These are phyloP conservation scores for Drosophila merina DNA, from an alignment of 2,888 invertebrate species.

Conservation along the genomic window DNA sequence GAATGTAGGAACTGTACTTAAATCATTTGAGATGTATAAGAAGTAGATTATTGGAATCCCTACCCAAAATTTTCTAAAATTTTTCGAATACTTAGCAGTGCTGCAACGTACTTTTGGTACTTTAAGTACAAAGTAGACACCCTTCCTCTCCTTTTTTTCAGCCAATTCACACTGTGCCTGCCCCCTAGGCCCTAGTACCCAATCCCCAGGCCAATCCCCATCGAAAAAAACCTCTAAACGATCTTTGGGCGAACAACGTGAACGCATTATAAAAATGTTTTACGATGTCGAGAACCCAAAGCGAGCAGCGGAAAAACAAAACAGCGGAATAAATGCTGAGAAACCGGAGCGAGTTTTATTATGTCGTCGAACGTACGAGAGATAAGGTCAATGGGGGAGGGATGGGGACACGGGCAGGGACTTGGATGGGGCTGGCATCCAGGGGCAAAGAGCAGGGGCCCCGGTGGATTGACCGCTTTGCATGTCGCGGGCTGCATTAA, in stretches of 20 bases:
- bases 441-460: conserved; percentile 25
- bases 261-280: conserved; percentile 73
- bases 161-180: neutral
- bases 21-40: neutral
- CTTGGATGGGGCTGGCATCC: neutral
- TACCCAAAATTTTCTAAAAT: neutral
- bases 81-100: neutral
- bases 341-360: conserved; percentile 71
- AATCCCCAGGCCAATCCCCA: neutral
- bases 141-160: conserved; percentile 8
- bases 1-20: conserved; percentile 18
- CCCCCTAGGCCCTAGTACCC: neutral
- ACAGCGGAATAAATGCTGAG: conserved; percentile 51
- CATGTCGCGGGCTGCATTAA: conserved; percentile 69
- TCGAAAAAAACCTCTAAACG: conserved; percentile 31
- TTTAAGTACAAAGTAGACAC: conserved; percentile 31
- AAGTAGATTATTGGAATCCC: neutral
- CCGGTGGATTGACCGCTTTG: conserved; percentile 53
- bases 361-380: conserved; percentile 50
- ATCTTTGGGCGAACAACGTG: conserved; percentile 45
- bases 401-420: neutral
- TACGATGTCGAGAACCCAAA: conserved; percentile 54
- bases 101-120: conserved; percentile 1
- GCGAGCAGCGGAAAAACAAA: conserved; percentile 23
- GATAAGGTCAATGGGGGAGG: conserved; percentile 38